Percentiles rank a stretch among this genome's conserved stretches.
phyloP scores from a whole-genome alignment of 2,113 vertebrate genomes.

The Pelmatolapia mariae region DNA sequence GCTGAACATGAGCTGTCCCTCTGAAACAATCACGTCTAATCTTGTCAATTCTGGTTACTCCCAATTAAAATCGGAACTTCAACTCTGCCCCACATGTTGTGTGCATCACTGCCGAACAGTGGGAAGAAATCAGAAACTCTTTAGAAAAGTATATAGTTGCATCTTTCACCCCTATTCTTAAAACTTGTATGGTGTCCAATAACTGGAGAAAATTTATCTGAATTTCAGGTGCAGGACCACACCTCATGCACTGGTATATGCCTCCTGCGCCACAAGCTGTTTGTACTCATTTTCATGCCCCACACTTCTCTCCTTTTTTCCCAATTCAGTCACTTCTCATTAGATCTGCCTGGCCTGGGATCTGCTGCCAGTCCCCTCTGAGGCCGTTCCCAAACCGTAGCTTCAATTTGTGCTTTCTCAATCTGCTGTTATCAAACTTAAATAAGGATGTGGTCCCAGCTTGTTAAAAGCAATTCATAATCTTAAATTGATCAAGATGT shows the following conservation, averaged over 20 bases:
- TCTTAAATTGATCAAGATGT: neutral
- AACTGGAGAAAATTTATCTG: neutral
- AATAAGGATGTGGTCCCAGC: neutral
- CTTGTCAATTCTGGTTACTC: neutral
- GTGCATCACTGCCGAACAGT: neutral
- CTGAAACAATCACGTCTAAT: neutral
- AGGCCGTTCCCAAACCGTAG: neutral
- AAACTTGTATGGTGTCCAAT: neutral
- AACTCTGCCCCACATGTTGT: fast-evolving
- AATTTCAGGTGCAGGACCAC: neutral
- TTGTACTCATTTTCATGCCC: neutral
- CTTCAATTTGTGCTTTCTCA: neutral
- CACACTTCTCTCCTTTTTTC: fast-evolving
- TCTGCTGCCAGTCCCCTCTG: neutral
- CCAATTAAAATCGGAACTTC: neutral
- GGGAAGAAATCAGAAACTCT: neutral
- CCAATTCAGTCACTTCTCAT: neutral
- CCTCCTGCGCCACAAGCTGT: neutral
- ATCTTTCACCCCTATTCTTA: fast-evolving
- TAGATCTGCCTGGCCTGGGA: neutral
- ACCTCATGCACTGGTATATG: neutral
- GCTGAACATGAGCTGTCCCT: neutral
- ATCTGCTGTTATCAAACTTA: neutral
- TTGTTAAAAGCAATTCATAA: neutral
- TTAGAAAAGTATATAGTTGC: neutral